Conservation (phyloP, 2,888 invertebrate genomes). For the Trachelus iudaicus region DNA sequence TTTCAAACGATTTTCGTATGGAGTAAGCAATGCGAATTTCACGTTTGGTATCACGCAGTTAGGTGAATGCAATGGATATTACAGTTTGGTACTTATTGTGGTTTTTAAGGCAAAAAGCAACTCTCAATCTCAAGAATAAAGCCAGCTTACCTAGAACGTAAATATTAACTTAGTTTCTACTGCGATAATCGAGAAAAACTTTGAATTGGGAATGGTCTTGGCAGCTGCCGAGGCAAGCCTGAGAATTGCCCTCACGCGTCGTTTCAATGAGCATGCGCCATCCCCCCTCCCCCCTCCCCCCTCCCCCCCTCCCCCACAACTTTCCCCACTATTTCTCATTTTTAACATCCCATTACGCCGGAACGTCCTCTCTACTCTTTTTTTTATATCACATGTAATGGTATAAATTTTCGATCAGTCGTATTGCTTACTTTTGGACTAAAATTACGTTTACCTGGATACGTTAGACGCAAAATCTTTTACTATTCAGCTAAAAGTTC, state of each 20-base stretch:
- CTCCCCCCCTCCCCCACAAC: too few relatives aligned
- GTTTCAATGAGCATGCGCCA: neutral
- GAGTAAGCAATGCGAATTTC: neutral
- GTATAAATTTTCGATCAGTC: neutral
- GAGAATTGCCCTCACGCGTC: neutral
- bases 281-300: neutral
- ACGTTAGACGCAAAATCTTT: neutral
- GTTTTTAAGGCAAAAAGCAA: neutral
- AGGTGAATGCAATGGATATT: neutral
- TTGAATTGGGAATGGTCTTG: constrained; percentile 6
- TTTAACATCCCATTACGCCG: neutral
- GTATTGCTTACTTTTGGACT: neutral
- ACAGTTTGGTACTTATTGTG: neutral
- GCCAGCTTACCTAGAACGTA: neutral
- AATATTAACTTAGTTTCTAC: constrained; percentile 11
- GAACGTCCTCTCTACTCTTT: neutral
- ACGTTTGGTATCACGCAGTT: neutral
- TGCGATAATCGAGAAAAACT: constrained; percentile 13
- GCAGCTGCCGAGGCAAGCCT: constrained; percentile 1
- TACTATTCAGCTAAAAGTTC: neutral
- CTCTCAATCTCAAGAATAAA: neutral
- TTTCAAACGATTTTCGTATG: neutral
- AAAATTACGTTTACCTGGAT: neutral
- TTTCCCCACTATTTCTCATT: neutral
- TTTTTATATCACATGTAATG: neutral